Conservation (phyloP, 35 echinoderm and acorn worm genomes). For the Diadema setosum region DNA sequence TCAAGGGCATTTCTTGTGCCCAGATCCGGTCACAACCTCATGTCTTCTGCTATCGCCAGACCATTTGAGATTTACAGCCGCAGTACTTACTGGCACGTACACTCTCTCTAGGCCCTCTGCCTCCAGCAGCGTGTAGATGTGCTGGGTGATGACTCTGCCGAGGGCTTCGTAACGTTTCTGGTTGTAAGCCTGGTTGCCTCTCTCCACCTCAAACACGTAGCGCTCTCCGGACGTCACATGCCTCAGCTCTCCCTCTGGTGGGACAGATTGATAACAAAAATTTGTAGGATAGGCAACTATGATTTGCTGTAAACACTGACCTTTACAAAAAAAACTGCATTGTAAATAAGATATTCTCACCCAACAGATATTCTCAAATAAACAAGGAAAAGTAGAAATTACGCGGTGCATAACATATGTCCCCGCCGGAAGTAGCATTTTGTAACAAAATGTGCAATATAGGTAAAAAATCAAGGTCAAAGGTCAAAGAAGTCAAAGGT, state of each 20-base stretch:
- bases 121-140: constrained; percentile 83
- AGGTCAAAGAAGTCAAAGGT: no score
- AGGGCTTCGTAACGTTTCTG: constrained; percentile 89
- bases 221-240: constrained; percentile 53
- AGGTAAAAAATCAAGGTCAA: no score
- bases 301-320: background rate
- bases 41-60: no score
- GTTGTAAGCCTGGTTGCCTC: constrained; percentile 54
- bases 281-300: background rate
- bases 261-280: background rate
- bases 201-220: constrained; percentile 77
- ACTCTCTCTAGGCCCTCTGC: constrained; percentile 66
- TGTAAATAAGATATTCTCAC: background rate
- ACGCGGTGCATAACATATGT: no score
- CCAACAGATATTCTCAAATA: background rate
- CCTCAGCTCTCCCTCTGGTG: constrained; percentile 77
- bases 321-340: background rate
- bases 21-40: no score
- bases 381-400: no score
- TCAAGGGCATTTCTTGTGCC: no score
- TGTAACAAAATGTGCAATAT: no score
- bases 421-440: no score
- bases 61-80: no score
- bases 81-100: constrained; percentile 56
- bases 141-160: constrained; percentile 80